phyloP scores from a whole-genome alignment of 2,888 invertebrate genomes.

The Pyrgus malvae region DNA sequence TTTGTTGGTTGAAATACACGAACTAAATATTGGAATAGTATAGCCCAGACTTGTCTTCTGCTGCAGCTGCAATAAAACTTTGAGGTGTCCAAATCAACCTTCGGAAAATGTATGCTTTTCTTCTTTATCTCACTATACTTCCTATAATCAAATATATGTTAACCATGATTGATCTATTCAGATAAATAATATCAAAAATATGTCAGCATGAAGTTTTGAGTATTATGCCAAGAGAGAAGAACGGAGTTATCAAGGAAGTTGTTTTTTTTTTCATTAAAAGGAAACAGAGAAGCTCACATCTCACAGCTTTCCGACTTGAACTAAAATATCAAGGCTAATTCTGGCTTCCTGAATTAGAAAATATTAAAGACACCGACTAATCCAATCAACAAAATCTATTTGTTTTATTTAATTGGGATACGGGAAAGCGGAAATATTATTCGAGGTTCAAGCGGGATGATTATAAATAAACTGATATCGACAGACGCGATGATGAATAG shows the following conservation, averaged over 20 bases:
- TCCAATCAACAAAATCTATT: conserved; percentile 16
- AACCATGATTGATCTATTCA: no score
- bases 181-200: no score
- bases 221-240: not conserved
- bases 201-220: no score
- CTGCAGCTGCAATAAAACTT: no score
- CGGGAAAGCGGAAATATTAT: conserved; percentile 5
- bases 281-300: conserved; percentile 7
- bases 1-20: no score
- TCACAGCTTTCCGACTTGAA: conserved; percentile 12
- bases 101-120: no score
- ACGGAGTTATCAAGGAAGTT: conserved; percentile 19
- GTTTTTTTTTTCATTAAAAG: no score
- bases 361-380: not conserved
- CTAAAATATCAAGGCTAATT: conserved; percentile 4
- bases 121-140: no score
- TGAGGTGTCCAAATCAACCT: no score
- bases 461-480: conserved; percentile 29
- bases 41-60: no score
- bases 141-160: no score
- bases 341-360: conserved; percentile 3
- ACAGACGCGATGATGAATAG: conserved; percentile 36
- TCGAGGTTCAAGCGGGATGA: conserved; percentile 30
- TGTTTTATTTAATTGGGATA: conserved; percentile 20
- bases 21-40: no score